These are phyloP conservation scores for Streptopelia turtur DNA, from an alignment of 2,797 vertebrate genomes.

Conservation along the genomic window DNA sequence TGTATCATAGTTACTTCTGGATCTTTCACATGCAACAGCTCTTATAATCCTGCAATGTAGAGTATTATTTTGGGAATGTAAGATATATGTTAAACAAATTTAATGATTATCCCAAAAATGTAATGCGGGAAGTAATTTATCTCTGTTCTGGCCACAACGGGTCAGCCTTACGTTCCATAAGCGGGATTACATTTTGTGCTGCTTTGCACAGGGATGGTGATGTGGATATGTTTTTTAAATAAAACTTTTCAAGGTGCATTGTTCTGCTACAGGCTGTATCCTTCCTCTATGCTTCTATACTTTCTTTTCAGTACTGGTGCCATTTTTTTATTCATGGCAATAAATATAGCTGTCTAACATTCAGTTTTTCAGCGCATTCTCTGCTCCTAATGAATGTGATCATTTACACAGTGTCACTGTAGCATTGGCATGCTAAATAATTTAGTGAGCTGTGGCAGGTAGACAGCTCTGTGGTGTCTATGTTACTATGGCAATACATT, in stretches of 20 bases:
- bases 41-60: background rate
- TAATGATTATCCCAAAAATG: background rate
- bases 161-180: background rate
- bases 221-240: background rate
- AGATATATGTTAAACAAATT: background rate
- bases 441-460: conserved; percentile 76
- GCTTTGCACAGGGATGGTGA: background rate
- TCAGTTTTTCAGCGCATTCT: conserved; percentile 55
- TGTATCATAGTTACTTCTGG: background rate
- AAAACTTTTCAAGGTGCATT: background rate
- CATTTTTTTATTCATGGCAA: background rate
- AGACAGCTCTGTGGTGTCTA: conserved; percentile 63
- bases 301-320: background rate
- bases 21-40: background rate
- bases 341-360: conserved; percentile 59
- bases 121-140: background rate
- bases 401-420: conserved; percentile 72
- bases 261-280: background rate
- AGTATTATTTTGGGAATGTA: background rate
- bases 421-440: conserved; percentile 76
- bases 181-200: background rate
- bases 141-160: background rate
- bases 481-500: conserved; percentile 80
- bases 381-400: conserved; percentile 73
- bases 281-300: background rate